Evolutionary conservation across 2,113 vertebrate genomes (phyloP).

Genomic region (Macquaria australasica): DNA sequence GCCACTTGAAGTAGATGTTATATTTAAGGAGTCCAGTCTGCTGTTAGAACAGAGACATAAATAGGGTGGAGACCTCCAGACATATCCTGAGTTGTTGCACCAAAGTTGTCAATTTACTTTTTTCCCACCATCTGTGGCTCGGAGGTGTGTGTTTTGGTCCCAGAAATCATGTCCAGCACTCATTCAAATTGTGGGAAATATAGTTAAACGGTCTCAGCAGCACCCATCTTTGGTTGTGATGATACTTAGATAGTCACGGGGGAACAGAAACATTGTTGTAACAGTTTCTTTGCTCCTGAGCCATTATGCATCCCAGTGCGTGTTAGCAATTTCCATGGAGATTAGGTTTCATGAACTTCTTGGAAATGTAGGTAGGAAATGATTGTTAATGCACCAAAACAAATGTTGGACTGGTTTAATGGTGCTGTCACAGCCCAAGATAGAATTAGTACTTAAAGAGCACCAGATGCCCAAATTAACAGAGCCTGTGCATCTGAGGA

Average conservation of each 20-base stretch:
- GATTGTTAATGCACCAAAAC: conserved; percentile 47
- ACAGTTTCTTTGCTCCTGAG: not conserved
- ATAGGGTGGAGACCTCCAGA: not conserved
- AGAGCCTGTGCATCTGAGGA: conserved; percentile 23
- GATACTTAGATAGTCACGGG: not conserved
- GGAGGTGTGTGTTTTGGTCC: conserved; percentile 11
- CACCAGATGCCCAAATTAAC: conserved; percentile 39
- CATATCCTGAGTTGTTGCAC: not conserved
- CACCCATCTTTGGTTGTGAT: conserved; percentile 4
- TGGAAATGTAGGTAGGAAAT: conserved; percentile 5
- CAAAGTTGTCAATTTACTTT: not conserved
- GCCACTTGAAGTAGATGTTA: not conserved
- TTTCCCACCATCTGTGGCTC: not conserved
- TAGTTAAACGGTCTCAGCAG: not conserved
- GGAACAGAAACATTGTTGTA: not conserved
- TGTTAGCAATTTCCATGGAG: conserved; percentile 35
- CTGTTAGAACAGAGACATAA: not conserved
- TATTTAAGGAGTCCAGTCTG: conserved; percentile 5
- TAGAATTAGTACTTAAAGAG: conserved; percentile 42
- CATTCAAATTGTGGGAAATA: conserved; percentile 16
- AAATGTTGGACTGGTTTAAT: conserved; percentile 36
- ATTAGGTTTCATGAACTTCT: conserved; percentile 31
- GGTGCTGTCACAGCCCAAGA: conserved; percentile 29
- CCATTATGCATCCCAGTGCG: conserved; percentile 5
- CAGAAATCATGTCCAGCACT: not conserved